These are phyloP conservation scores for Corydoras sp. DNA, from an alignment of 2,113 vertebrate genomes.

Conservation along the genomic window DNA sequence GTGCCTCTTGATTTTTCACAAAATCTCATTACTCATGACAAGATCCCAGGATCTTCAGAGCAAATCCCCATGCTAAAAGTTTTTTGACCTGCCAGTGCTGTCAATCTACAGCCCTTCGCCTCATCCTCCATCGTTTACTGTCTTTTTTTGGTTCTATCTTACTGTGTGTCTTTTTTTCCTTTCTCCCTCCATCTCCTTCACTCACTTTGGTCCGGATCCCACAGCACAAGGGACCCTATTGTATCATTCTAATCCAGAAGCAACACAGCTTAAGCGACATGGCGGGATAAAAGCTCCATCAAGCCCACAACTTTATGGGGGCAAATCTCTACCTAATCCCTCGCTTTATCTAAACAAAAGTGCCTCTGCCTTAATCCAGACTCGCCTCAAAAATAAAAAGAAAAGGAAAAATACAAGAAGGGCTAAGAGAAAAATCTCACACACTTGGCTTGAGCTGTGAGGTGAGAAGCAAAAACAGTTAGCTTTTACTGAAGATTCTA, in stretches of 20 bases:
- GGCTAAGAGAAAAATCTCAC: constrained; percentile 50
- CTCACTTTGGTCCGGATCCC: constrained; percentile 77
- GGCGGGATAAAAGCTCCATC: constrained; percentile 97
- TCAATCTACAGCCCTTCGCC: constrained; percentile 56
- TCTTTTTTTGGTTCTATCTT: constrained; percentile 11
- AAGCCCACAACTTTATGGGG: constrained; percentile 97
- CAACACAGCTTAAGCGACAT: constrained; percentile 98
- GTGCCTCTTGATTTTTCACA: constrained; percentile 56
- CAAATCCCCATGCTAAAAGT: constrained; percentile 66
- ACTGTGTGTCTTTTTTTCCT: constrained; percentile 45
- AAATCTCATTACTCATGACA: constrained; percentile 63
- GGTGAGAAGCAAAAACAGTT: constrained; percentile 74
- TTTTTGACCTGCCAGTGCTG: constrained; percentile 61
- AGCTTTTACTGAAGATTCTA: constrained; percentile 58
- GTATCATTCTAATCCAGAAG: constrained; percentile 90
- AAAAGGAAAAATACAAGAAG: constrained; percentile 67
- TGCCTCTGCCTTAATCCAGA: constrained; percentile 84
- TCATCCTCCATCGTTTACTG: constrained; percentile 47
- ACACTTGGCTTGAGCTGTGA: constrained; percentile 42
- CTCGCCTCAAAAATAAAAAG: constrained; percentile 74
- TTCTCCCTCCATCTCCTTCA: constrained; percentile 67
- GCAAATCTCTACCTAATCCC: constrained; percentile 97
- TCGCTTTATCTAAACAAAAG: constrained; percentile 98
- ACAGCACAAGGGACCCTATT: constrained; percentile 93
- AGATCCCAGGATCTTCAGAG: constrained; percentile 59